Conservation (phyloP, 2,113 vertebrate genomes). For the Nannobrachium achirus region DNA sequence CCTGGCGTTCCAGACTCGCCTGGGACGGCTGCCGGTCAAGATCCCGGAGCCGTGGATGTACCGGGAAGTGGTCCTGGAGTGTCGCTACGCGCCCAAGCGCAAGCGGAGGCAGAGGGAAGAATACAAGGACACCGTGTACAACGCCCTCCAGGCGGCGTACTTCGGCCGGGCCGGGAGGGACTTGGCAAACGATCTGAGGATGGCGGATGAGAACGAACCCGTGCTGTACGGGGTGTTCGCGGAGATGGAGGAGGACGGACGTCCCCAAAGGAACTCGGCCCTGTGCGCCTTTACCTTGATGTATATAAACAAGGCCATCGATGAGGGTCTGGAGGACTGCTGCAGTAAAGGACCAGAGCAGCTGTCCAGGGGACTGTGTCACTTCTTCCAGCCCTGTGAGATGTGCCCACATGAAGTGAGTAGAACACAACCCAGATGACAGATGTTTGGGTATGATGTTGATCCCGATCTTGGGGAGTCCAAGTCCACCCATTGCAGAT, state of each 20-base stretch:
- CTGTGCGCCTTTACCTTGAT: constrained; percentile 87
- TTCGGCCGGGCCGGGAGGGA: constrained; percentile 72
- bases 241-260: constrained; percentile 51
- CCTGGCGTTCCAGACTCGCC: constrained; percentile 78
- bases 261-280: constrained; percentile 73
- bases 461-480: no score
- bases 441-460: not conserved
- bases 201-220: constrained; percentile 57
- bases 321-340: constrained; percentile 82
- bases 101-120: constrained; percentile 60
- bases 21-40: constrained; percentile 80
- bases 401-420: constrained; percentile 89
- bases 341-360: constrained; percentile 68
- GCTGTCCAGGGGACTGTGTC: constrained; percentile 82
- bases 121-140: constrained; percentile 76
- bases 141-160: constrained; percentile 87
- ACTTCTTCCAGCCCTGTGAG: constrained; percentile 84
- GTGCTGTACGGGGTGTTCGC: constrained; percentile 90
- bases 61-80: constrained; percentile 90
- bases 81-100: constrained; percentile 84
- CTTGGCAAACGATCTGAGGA: constrained; percentile 79
- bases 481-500: no score
- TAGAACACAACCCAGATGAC: constrained; percentile 1
- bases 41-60: constrained; percentile 81
- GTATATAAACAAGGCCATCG: constrained; percentile 80